Evolutionary conservation across 2,113 vertebrate genomes (phyloP), one percentile per base, ranked within the genome.

Genomic region (Lycaon pictus): DNA sequence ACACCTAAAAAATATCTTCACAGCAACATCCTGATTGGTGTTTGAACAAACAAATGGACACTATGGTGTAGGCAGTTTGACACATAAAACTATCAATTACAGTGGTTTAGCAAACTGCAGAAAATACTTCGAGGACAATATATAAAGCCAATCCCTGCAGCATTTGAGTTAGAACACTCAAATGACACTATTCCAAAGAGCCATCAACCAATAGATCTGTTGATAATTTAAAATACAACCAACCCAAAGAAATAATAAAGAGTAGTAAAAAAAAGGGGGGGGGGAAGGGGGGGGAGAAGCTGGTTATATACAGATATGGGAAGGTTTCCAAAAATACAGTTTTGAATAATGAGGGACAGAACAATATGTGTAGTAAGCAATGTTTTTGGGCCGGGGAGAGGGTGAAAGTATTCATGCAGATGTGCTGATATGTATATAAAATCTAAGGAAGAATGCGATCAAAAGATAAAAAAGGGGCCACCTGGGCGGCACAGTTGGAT

Each of bases 211-310:
- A 82, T 5, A 95, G 3, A 79, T 71, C 29, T 23, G 3, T 27
- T 85, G 48, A 48, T 55, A 74, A 88, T 23, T 63, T 29, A 32
- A 23, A 89, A 89, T 9, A 71, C 7, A n/a, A 29, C 0, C 6
- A 63, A 65, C 0, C 4, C 17, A 53, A 63, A n/a, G 27, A 63
- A 93, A 72, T 25, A 13, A 1, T 22, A 29, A 13, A n/a, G 3
- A 93, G 23, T 63, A 11, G n/a, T 69, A 22, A 25, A 55, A 67
- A 55, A 55, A 55, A 55, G 3, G 1, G 15, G 15, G 15, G 10
- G 60, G 0, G 1, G 15, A 4, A 4, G 10, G 60, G 0, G 63
- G 51, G 2, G 7, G 60, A 35, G 10, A 2, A 63, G 1, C 13
- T 43, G 13, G 5, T 19, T 80, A 63, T 20, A 25, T 3, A 12